Percentiles rank a stretch among this genome's conserved stretches.
phyloP scores from a whole-genome alignment of 2,888 invertebrate species.

The Aphodius sticticus region DNA sequence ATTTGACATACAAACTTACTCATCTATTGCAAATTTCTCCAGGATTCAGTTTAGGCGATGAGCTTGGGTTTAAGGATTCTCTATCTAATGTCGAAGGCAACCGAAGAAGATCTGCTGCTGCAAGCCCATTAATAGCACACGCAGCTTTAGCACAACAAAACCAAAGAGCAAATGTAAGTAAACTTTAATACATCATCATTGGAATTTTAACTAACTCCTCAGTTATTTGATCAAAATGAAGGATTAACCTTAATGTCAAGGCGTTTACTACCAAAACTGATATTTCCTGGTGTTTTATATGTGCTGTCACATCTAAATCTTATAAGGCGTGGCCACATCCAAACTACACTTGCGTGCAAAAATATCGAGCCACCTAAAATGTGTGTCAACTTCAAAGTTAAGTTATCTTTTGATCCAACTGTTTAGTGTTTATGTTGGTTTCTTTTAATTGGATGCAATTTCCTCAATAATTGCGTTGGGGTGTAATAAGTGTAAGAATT shows the following conservation, averaged over 20 bases:
- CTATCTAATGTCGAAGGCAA: conserved; percentile 80
- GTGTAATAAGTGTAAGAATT: too few species aligned
- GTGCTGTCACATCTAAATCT: too few species aligned
- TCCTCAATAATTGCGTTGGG: too few species aligned
- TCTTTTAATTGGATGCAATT: too few species aligned
- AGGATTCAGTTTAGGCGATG: conserved; percentile 89
- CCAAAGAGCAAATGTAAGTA: conserved; percentile 34
- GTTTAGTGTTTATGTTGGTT: too few species aligned
- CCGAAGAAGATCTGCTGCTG: conserved; percentile 63
- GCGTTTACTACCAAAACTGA: not conserved
- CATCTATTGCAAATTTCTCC: conserved; percentile 9
- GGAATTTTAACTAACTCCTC: not conserved
- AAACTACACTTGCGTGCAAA: too few species aligned
- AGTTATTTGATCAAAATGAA: not conserved
- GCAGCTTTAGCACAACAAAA: conserved; percentile 48
- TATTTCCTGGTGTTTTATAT: not conserved
- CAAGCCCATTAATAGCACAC: conserved; percentile 50
- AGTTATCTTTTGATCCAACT: too few species aligned
- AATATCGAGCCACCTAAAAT: not conserved
- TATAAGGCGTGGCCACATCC: too few species aligned
- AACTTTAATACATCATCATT: not conserved
- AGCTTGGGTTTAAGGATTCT: conserved; percentile 84
- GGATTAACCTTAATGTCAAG: not conserved
- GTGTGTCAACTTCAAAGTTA: not conserved
- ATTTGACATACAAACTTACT: conserved; percentile 17